phyloP scores from a whole-genome alignment of 2,113 vertebrate genomes.

The Neofelis nebulosa region DNA sequence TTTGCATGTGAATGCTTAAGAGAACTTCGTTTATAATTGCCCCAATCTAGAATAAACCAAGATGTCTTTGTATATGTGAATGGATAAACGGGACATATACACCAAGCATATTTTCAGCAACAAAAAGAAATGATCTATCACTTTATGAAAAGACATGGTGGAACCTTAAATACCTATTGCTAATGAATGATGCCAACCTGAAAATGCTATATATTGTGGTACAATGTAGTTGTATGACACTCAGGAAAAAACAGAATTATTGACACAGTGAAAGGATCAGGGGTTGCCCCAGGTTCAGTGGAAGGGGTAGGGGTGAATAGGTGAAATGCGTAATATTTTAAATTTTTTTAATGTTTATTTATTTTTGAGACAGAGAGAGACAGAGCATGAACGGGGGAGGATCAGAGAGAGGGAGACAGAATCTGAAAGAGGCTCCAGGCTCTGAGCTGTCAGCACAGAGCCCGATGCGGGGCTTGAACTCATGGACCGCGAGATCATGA shows the following conservation, averaged over 20 bases:
- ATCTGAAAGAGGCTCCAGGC: too few species aligned
- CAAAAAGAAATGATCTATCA: not conserved
- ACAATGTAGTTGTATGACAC: not conserved
- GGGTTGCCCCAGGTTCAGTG: not conserved
- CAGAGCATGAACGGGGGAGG: too few species aligned
- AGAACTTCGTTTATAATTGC: not conserved
- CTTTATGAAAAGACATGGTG: not conserved
- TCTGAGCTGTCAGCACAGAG: too few species aligned
- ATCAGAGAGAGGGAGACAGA: too few species aligned
- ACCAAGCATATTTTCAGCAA: not conserved
- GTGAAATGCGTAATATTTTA: not conserved
- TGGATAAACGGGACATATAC: not conserved
- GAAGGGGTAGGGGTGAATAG: not conserved
- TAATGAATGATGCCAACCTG: not conserved
- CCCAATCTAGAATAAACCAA: not conserved
- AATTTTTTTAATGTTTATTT: too few species aligned
- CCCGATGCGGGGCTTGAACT: too few species aligned
- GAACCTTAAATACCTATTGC: not conserved
- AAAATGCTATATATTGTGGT: not conserved
- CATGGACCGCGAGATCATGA: too few species aligned
- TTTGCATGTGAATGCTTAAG: not conserved
- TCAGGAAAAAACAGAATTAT: not conserved
- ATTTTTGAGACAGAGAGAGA: too few species aligned
- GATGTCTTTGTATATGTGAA: not conserved
- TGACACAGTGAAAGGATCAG: not conserved